phyloP scores from a whole-genome alignment of 2,113 vertebrate genomes.

The Platysternon megacephalum region DNA sequence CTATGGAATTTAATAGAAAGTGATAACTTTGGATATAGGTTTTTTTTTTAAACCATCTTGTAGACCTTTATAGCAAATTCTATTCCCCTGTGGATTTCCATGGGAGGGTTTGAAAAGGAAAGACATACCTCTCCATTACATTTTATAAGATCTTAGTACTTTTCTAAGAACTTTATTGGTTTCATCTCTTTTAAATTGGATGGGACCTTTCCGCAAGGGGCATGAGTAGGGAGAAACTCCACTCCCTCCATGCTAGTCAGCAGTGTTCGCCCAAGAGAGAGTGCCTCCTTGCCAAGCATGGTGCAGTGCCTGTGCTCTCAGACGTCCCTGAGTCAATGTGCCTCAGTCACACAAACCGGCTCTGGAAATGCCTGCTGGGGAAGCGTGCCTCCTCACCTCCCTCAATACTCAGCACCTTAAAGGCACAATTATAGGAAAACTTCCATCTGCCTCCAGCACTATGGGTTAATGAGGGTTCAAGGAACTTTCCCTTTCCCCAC shows the following conservation, averaged over 20 bases:
- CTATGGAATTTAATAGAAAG: not conserved
- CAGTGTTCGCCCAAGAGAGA: not conserved
- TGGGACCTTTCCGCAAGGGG: not conserved
- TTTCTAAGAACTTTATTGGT: constrained; percentile 28
- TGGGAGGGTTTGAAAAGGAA: constrained; percentile 27
- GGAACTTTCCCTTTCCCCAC: not conserved
- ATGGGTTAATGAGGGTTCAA: not conserved
- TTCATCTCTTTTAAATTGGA: constrained; percentile 16
- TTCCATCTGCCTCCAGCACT: constrained; percentile 6
- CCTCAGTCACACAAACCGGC: not conserved
- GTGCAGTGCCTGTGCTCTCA: not conserved
- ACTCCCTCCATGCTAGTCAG: not conserved
- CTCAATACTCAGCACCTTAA: not conserved
- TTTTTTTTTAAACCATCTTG: not conserved
- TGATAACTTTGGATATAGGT: not conserved
- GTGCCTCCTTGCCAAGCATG: not conserved
- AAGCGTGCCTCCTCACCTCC: not conserved
- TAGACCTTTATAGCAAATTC: not conserved
- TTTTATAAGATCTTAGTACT: not conserved
- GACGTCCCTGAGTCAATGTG: not conserved
- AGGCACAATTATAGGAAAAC: constrained; percentile 36
- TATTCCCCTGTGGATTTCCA: not conserved
- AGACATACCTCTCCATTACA: not conserved
- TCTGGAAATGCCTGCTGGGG: constrained; percentile 7
- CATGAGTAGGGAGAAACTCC: not conserved